These are phyloP conservation scores for Laspeyria flexula DNA, from an alignment of 2,888 invertebrate species.

Conservation along the genomic window DNA sequence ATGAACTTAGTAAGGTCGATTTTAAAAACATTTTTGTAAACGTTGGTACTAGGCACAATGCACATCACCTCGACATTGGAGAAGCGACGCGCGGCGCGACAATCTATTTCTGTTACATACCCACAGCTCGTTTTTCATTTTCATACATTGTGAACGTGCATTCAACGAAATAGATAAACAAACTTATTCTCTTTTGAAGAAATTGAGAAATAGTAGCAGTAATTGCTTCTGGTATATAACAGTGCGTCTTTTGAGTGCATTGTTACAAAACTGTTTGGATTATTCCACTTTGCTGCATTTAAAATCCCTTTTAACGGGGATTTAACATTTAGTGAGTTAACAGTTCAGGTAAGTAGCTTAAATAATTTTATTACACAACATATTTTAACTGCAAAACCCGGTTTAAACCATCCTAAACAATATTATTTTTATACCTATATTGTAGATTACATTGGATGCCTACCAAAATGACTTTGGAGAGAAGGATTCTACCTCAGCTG, in stretches of 20 bases:
- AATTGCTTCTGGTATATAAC: neutral
- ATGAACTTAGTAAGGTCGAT: slow-evolving; percentile 43
- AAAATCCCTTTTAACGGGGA: no score
- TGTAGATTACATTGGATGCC: no score
- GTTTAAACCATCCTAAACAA: no score
- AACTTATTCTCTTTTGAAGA: slow-evolving; percentile 1
- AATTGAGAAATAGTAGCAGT: neutral
- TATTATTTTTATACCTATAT: no score
- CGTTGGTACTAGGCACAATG: slow-evolving; percentile 51
- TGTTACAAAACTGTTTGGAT: neutral
- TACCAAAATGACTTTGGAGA: no score
- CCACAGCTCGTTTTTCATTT: slow-evolving; percentile 65
- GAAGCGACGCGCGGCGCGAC: slow-evolving; percentile 44
- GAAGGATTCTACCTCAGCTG: no score
- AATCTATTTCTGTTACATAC: slow-evolving; percentile 63
- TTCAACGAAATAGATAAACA: slow-evolving; percentile 36
- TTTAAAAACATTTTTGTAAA: slow-evolving; percentile 23
- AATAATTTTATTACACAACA: no score
- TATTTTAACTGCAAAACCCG: no score
- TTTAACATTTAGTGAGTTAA: no score
- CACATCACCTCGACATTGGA: slow-evolving; percentile 77
- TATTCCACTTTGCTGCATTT: no score
- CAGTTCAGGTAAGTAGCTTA: no score
- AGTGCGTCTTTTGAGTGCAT: neutral
- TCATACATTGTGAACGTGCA: slow-evolving; percentile 45